Evolutionary conservation across 2,888 invertebrate genomes (phyloP).

Genomic region (Lampropteryx suffumata): DNA sequence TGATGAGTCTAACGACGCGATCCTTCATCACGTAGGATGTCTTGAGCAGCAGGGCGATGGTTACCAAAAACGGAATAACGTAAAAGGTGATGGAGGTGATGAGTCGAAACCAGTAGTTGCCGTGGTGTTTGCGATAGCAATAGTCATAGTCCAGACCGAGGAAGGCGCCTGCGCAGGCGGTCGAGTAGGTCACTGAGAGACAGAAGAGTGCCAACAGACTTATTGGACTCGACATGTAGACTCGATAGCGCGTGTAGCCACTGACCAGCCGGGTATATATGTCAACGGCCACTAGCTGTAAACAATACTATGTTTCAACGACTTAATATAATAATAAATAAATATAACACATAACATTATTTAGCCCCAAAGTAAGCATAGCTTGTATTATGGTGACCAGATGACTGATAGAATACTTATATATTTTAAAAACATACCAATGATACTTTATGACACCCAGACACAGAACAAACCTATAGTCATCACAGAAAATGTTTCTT

Average conservation of each 20-base stretch:
- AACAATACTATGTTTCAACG: too few relatives aligned
- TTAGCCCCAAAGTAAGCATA: too few relatives aligned
- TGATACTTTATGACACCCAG: too few relatives aligned
- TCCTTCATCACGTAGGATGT: slow-evolving; percentile 76
- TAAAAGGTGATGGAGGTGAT: slow-evolving; percentile 83
- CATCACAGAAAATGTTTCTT: too few relatives aligned
- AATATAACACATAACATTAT: too few relatives aligned
- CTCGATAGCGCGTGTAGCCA: slow-evolving; percentile 60
- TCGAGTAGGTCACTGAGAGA: slow-evolving; percentile 80
- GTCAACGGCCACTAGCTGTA: slow-evolving; percentile 83
- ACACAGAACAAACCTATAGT: too few relatives aligned
- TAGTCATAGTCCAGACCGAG: slow-evolving; percentile 86
- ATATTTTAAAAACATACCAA: too few relatives aligned
- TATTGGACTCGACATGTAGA: slow-evolving; percentile 76
- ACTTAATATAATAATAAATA: too few relatives aligned
- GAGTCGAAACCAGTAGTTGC: slow-evolving; percentile 82
- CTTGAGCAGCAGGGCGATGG: slow-evolving; percentile 78
- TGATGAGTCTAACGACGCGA: slow-evolving; percentile 73
- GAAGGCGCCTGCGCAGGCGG: slow-evolving; percentile 84
- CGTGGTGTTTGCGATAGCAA: slow-evolving; percentile 81
- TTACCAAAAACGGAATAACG: slow-evolving; percentile 81
- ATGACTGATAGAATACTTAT: too few relatives aligned
- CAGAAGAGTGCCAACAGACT: slow-evolving; percentile 77
- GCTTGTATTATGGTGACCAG: too few relatives aligned
- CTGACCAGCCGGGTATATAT: slow-evolving; percentile 85